Conservation (phyloP, 2,797 vertebrate genomes). For the Spea hammondii region DNA sequence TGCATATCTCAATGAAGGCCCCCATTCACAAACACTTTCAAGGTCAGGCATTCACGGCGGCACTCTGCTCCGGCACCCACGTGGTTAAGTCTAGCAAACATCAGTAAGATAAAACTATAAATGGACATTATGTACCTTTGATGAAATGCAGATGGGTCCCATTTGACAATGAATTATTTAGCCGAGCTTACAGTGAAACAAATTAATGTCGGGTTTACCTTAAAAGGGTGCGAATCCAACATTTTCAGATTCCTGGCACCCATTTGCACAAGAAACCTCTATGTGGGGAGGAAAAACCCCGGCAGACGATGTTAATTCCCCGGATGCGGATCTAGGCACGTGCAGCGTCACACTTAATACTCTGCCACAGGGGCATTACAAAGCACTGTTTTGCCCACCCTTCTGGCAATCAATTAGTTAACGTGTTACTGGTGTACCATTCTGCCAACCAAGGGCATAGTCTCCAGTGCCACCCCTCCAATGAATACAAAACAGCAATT, state of each 20-base stretch:
- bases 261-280: not conserved
- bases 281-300: not conserved
- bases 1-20: no score
- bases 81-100: constrained; percentile 37
- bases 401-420: no score
- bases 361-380: no score
- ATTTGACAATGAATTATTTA: constrained; percentile 45
- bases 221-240: constrained; percentile 41
- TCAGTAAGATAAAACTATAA: constrained; percentile 49
- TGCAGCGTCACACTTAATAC: no score
- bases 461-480: no score
- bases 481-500: no score
- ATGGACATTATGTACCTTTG: constrained; percentile 51
- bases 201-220: constrained; percentile 37
- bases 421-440: no score
- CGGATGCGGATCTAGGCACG: no score
- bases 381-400: no score
- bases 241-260: constrained; percentile 20
- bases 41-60: not conserved
- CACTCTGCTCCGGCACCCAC: constrained; percentile 16
- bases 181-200: constrained; percentile 40
- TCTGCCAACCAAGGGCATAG: no score
- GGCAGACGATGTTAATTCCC: no score
- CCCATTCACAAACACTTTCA: not conserved
- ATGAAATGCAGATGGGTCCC: constrained; percentile 45